Conservation (phyloP, 1,140 invertebrate species). For the Sesamia nonagrioides region DNA sequence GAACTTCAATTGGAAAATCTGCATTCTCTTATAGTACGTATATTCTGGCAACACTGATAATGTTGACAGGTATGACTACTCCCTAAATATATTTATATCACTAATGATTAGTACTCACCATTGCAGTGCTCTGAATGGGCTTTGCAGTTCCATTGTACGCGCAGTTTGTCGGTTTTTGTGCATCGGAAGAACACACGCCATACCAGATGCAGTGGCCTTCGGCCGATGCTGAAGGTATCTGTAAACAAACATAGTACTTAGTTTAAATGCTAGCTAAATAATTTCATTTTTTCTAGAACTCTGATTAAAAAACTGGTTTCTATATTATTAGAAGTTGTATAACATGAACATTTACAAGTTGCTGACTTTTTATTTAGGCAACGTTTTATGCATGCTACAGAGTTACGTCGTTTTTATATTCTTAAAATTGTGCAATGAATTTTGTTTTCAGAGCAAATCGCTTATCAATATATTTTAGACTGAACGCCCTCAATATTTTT, state of each 20-base stretch:
- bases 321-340: background rate
- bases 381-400: background rate
- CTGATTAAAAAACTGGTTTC: background rate
- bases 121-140: conserved; percentile 64
- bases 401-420: background rate
- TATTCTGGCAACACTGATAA: background rate
- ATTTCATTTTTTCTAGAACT: background rate
- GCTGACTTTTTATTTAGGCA: background rate
- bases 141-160: conserved; percentile 91
- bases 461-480: background rate
- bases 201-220: conserved; percentile 93
- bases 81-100: no score
- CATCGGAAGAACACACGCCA: conserved; percentile 89
- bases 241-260: conserved; percentile 25
- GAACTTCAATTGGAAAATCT: background rate
- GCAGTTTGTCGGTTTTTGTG: conserved; percentile 89
- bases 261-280: background rate
- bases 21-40: background rate
- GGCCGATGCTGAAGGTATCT: conserved; percentile 60
- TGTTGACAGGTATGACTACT: background rate
- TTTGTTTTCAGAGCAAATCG: background rate
- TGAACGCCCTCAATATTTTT: background rate
- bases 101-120: conserved; percentile 67
- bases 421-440: background rate
- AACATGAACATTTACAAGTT: background rate